Conservation (phyloP, 2,113 vertebrate genomes). For the Fregata magnificens region DNA sequence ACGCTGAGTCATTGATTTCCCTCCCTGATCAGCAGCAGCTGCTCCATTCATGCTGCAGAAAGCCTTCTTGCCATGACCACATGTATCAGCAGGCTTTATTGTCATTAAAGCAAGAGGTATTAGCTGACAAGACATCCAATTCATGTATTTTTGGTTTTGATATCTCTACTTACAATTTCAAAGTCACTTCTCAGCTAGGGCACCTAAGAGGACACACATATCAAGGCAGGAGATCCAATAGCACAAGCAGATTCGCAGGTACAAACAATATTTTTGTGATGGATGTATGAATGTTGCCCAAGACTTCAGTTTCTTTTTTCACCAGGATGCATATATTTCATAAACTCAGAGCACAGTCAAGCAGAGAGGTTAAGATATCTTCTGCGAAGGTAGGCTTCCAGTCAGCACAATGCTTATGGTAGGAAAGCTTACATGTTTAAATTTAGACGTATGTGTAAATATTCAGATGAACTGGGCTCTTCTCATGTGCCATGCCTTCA, state of each 20-base stretch:
- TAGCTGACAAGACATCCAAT: slow-evolving; percentile 15
- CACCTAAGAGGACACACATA: not conserved
- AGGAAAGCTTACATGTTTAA: not conserved
- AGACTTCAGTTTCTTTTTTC: not conserved
- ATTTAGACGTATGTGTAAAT: not conserved
- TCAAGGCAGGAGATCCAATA: not conserved
- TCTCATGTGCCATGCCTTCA: not conserved
- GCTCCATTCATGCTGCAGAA: slow-evolving; percentile 48
- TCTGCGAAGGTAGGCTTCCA: not conserved
- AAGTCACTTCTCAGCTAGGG: not conserved
- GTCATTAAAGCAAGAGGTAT: slow-evolving; percentile 8
- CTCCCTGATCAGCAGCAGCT: slow-evolving; percentile 48
- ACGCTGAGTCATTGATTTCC: slow-evolving; percentile 69
- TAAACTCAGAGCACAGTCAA: not conserved
- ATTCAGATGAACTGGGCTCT: not conserved
- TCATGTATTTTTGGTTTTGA: not conserved
- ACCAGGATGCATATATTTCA: not conserved
- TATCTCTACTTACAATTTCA: not conserved
- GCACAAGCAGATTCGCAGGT: not conserved
- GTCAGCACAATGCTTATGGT: not conserved
- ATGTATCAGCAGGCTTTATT: slow-evolving; percentile 7
- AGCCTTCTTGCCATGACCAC: not conserved
- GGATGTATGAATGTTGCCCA: not conserved
- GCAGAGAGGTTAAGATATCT: not conserved
- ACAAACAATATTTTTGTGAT: not conserved